These are phyloP conservation scores for Athetis lepigone DNA, from an alignment of 2,888 invertebrate species.

Conservation along the genomic window DNA sequence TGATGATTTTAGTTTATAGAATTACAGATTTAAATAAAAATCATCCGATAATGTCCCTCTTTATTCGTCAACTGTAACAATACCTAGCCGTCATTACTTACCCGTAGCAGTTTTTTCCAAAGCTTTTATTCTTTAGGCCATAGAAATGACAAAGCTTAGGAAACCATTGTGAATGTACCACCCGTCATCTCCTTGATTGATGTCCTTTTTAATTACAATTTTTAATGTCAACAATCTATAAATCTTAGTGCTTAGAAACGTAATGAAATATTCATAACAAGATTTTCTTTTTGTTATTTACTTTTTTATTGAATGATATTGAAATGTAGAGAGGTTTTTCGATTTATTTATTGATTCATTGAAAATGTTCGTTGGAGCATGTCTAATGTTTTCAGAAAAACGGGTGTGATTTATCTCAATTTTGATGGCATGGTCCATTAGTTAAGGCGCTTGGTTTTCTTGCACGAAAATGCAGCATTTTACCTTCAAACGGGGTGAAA, in stretches of 20 bases:
- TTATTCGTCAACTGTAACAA: constrained; percentile 46
- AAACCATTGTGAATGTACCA: constrained; percentile 71
- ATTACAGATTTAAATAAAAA: neutral
- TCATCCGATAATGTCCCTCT: constrained; percentile 19
- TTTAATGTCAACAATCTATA: constrained; percentile 82
- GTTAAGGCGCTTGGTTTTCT: too few species aligned
- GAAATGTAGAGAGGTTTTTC: constrained; percentile 34
- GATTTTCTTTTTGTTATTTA: constrained; percentile 45
- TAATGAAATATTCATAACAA: constrained; percentile 70
- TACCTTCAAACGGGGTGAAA: too few species aligned
- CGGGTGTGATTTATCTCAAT: neutral
- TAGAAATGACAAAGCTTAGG: constrained; percentile 72
- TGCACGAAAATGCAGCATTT: too few species aligned
- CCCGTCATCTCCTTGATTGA: constrained; percentile 77
- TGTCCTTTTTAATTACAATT: constrained; percentile 84
- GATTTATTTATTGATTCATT: constrained; percentile 26
- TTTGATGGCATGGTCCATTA: neutral
- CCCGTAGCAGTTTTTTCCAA: constrained; percentile 48
- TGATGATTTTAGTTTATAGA: too few species aligned
- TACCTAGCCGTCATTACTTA: constrained; percentile 31
- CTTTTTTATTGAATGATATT: constrained; percentile 48
- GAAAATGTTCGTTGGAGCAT: constrained; percentile 2
- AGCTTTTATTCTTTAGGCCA: constrained; percentile 58
- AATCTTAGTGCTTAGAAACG: constrained; percentile 74
- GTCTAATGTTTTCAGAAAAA: neutral